Conservation (phyloP, 2,113 vertebrate genomes). For the Cyprinus carpio region DNA sequence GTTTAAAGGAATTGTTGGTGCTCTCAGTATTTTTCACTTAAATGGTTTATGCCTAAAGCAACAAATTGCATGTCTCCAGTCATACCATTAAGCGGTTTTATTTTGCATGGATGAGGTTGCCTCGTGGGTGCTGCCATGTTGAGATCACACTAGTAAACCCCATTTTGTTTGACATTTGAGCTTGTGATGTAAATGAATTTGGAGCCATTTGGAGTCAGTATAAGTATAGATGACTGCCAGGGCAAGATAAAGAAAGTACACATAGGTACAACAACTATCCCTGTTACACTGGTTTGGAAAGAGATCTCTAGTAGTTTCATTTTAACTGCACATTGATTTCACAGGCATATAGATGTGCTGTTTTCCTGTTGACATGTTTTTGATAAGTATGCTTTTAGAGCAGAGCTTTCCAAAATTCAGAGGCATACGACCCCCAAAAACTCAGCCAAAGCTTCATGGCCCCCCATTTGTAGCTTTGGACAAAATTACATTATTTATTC, state of each 20-base stretch:
- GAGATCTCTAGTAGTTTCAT: neutral
- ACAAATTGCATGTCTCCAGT: neutral
- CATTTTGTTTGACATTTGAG: neutral
- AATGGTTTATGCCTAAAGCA: neutral
- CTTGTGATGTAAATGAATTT: neutral
- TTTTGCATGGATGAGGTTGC: neutral
- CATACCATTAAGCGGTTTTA: neutral
- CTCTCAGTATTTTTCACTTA: neutral
- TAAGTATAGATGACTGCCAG: neutral
- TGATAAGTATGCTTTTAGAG: neutral
- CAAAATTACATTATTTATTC: neutral
- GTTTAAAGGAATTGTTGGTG: neutral
- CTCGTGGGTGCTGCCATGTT: neutral
- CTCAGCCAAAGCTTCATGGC: neutral
- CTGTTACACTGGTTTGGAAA: neutral
- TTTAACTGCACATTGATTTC: neutral
- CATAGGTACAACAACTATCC: neutral
- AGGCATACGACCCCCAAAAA: neutral
- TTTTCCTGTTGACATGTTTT: neutral
- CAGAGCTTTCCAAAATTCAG: neutral
- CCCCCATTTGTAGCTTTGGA: neutral
- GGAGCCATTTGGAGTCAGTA: neutral
- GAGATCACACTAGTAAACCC: neutral
- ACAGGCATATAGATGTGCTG: neutral
- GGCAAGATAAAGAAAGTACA: neutral